Conservation (phyloP, 2,113 vertebrate genomes). For the Zosterops japonicus region DNA sequence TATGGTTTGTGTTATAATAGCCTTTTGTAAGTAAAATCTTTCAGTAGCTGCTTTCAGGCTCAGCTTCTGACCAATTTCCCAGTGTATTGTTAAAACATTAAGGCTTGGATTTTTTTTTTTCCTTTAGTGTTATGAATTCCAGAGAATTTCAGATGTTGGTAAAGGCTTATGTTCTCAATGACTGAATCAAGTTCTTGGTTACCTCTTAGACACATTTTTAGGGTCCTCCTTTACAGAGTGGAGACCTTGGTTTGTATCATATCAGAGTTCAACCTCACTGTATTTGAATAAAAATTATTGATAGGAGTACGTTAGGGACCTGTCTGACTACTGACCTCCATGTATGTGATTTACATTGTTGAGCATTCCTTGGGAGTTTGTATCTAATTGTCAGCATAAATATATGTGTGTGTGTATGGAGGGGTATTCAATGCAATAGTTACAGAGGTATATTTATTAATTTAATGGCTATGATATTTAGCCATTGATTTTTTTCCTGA, state of each 20-base stretch:
- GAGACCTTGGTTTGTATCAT: not conserved
- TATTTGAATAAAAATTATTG: not conserved
- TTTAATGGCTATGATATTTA: not conserved
- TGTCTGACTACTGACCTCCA: not conserved
- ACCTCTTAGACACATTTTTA: not conserved
- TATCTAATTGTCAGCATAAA: not conserved
- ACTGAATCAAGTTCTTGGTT: not conserved
- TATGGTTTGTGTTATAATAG: not conserved
- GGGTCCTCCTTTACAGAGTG: not conserved
- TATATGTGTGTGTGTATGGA: fast-evolving
- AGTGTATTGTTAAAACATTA: not conserved
- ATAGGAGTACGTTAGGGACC: not conserved
- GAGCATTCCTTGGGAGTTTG: not conserved
- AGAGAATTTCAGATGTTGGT: not conserved
- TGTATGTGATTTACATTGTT: not conserved
- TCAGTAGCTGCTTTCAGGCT: not conserved
- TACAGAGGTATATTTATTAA: not conserved
- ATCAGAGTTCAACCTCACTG: not conserved
- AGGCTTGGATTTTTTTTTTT: not conserved
- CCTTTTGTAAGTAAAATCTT: not conserved
- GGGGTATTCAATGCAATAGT: not conserved
- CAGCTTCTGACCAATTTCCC: not conserved
- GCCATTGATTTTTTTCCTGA: not conserved
- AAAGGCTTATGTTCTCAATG: not conserved
- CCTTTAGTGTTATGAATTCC: not conserved